A percentile compares a stretch with the other conserved stretches of the same genome.
Evolutionary conservation across 2,888 invertebrate genomes (phyloP).

Genomic region (Brachyptera risi): DNA sequence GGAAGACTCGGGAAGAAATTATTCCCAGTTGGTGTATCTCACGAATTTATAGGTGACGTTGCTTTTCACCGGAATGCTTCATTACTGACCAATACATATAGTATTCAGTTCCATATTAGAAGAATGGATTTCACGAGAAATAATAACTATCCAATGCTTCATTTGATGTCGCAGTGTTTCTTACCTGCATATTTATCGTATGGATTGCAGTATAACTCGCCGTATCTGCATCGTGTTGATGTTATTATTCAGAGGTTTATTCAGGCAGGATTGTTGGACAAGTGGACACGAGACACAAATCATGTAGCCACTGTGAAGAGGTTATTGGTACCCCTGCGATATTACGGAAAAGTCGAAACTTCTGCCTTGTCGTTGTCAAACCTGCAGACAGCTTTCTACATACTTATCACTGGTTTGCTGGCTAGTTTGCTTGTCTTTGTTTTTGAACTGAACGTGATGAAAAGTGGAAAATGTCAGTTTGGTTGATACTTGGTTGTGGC

Average conservation of each 20-base stretch:
- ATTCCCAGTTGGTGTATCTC: not conserved
- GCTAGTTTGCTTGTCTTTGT: not conserved
- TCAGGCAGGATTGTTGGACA: slow-evolving; percentile 43
- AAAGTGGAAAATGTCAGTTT: too few species aligned
- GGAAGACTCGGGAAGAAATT: not conserved
- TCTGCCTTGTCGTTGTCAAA: not conserved
- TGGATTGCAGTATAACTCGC: slow-evolving; percentile 45
- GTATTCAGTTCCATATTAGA: not conserved
- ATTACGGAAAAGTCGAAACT: not conserved
- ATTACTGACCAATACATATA: not conserved
- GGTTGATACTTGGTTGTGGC: too few species aligned
- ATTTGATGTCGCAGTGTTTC: slow-evolving; percentile 48
- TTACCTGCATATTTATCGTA: slow-evolving; percentile 45
- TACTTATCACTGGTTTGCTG: not conserved
- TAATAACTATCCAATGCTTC: slow-evolving; percentile 43
- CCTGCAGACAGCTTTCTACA: slow-evolving; percentile 1
- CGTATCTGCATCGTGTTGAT: slow-evolving; percentile 43
- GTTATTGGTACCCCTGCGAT: not conserved
- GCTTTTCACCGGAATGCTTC: not conserved
- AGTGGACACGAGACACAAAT: slow-evolving; percentile 44
- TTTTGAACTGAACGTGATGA: too few species aligned
- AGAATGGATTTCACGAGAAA: too few species aligned
- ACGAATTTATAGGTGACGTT: not conserved
- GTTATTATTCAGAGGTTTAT: slow-evolving; percentile 40
- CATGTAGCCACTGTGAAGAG: not conserved